These are phyloP conservation scores for Neopipo cinnamomea DNA, from an alignment of 2,113 vertebrate genomes.

Conservation along the genomic window DNA sequence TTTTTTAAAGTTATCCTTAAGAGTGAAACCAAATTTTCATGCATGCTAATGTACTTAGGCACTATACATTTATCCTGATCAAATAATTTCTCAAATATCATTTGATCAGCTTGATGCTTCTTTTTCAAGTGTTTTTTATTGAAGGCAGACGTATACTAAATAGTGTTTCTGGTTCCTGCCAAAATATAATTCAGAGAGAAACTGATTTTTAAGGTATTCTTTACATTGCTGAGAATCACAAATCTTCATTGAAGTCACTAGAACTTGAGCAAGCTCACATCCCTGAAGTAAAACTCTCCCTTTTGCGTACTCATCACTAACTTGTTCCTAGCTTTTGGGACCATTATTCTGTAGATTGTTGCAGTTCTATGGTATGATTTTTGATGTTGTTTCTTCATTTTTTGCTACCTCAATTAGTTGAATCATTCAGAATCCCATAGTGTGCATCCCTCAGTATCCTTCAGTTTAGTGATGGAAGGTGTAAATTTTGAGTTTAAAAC, in stretches of 20 bases:
- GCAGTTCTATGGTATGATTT: not conserved
- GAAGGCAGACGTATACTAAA: not conserved
- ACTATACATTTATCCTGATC: not conserved
- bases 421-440: not conserved
- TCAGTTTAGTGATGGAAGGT: not conserved
- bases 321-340: not conserved
- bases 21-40: not conserved
- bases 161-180: not conserved
- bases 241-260: not conserved
- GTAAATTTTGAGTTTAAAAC: not conserved
- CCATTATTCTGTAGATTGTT: not conserved
- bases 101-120: not conserved
- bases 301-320: not conserved
- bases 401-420: not conserved
- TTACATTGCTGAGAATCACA: not conserved
- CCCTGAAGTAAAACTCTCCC: not conserved
- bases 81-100: not conserved
- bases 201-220: not conserved
- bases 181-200: not conserved
- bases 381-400: not conserved
- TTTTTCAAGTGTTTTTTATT: not conserved
- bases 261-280: not conserved
- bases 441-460: not conserved
- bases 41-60: not conserved
- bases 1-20: not conserved